Evolutionary conservation across 2,888 invertebrate species (phyloP).

Genomic region (Apodemia hepburni): DNA sequence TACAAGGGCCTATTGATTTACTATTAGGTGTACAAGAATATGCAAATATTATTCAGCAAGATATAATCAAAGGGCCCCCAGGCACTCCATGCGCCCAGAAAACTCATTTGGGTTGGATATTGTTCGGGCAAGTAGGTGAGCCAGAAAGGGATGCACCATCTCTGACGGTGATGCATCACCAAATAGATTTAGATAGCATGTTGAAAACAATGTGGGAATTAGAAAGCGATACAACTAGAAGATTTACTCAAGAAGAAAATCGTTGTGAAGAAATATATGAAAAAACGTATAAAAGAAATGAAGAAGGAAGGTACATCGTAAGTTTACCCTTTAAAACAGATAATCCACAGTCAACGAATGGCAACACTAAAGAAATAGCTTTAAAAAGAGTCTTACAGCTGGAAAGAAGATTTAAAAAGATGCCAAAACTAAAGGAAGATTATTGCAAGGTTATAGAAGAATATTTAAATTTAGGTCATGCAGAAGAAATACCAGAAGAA

Average conservation of each 20-base stretch:
- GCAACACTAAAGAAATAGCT: constrained; percentile 31
- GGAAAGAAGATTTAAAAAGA: constrained; percentile 25
- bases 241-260: constrained; percentile 20
- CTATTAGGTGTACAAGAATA: too few species aligned
- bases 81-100: constrained; percentile 10
- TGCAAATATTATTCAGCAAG: too few species aligned
- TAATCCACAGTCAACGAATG: constrained; percentile 16
- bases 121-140: constrained; percentile 13
- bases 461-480: constrained; percentile 31
- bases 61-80: too few species aligned
- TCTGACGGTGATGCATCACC: constrained; percentile 20
- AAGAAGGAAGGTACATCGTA: constrained; percentile 21
- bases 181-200: constrained; percentile 20
- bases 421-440: constrained; percentile 22
- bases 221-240: constrained; percentile 17
- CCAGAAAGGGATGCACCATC: neutral
- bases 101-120: constrained; percentile 17
- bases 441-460: constrained; percentile 29
- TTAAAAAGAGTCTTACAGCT: constrained; percentile 28
- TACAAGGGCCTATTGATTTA: too few species aligned
- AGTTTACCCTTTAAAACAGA: constrained; percentile 19
- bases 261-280: constrained; percentile 22
- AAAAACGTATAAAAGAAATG: constrained; percentile 17
- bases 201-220: constrained; percentile 23
- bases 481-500: constrained; percentile 17